Evolutionary conservation across 2,888 invertebrate genomes (phyloP).

Genomic region (Ophion costatus): DNA sequence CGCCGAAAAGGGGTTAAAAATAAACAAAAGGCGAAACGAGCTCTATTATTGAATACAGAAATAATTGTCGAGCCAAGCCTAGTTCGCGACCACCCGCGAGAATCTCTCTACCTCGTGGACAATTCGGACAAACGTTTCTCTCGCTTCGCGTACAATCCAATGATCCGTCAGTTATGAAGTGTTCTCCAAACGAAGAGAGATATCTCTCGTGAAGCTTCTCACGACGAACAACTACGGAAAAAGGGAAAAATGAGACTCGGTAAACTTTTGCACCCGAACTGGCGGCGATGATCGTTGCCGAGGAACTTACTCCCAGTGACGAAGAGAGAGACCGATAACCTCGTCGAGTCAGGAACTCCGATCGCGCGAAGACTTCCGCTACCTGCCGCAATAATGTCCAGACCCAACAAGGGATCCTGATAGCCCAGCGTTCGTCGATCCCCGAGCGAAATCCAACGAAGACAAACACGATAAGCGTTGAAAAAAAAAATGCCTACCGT

Average conservation of each 20-base stretch:
- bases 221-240: not conserved
- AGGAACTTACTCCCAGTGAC: not conserved
- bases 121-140: not conserved
- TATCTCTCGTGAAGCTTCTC: not conserved
- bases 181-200: conserved; percentile 35
- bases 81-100: conserved; percentile 49
- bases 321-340: not conserved
- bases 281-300: not conserved
- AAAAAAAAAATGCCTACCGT: conserved; percentile 80
- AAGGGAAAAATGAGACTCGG: not conserved
- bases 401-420: not conserved
- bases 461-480: not conserved
- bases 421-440: not conserved
- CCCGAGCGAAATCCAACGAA: conserved; percentile 5
- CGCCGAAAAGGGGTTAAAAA: conserved; percentile 68
- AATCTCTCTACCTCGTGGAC: conserved; percentile 2
- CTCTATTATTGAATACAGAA: conserved; percentile 69
- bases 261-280: not conserved
- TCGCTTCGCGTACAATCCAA: not conserved
- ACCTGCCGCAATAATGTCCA: not conserved
- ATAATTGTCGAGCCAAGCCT: conserved; percentile 68
- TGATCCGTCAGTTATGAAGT: conserved; percentile 35
- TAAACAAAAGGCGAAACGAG: conserved; percentile 68
- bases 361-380: not conserved
- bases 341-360: not conserved